Evolutionary conservation across 2,113 vertebrate genomes (phyloP).

Genomic region (Saimiri boliviensis): DNA sequence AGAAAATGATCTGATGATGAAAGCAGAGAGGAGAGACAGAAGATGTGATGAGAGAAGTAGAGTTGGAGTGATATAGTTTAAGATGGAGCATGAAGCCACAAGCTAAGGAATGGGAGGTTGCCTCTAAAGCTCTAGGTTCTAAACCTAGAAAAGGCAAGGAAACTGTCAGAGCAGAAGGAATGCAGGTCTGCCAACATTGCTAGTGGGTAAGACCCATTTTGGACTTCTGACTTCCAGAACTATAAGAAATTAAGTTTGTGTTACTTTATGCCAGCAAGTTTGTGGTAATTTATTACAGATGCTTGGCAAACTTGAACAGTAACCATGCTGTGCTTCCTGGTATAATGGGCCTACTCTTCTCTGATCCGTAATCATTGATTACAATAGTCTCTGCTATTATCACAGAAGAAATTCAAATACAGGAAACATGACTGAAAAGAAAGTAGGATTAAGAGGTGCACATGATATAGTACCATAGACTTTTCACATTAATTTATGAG

Average conservation of each 20-base stretch:
- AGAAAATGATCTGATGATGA: neutral
- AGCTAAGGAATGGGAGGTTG: neutral
- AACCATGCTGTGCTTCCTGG: neutral
- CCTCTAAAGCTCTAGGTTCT: too few species aligned
- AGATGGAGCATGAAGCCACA: neutral
- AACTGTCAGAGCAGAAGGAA: neutral
- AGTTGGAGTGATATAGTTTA: neutral
- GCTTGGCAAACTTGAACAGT: neutral
- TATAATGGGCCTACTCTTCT: neutral
- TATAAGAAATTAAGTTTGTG: neutral
- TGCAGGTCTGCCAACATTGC: neutral
- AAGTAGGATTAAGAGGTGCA: neutral
- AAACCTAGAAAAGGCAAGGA: neutral
- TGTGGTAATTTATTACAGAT: neutral
- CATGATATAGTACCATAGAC: neutral
- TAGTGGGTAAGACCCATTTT: neutral
- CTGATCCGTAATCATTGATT: neutral
- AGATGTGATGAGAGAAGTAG: neutral
- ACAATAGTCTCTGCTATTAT: neutral
- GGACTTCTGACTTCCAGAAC: neutral
- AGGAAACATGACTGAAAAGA: neutral
- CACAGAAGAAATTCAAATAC: neutral
- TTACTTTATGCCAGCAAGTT: neutral
- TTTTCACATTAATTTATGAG: conserved; percentile 12
- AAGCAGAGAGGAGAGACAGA: neutral